Percentiles rank a stretch among this genome's conserved stretches.
These are phyloP conservation scores for Callitettix versicolor DNA, from an alignment of 1,140 invertebrate genomes.

Conservation along the genomic window DNA sequence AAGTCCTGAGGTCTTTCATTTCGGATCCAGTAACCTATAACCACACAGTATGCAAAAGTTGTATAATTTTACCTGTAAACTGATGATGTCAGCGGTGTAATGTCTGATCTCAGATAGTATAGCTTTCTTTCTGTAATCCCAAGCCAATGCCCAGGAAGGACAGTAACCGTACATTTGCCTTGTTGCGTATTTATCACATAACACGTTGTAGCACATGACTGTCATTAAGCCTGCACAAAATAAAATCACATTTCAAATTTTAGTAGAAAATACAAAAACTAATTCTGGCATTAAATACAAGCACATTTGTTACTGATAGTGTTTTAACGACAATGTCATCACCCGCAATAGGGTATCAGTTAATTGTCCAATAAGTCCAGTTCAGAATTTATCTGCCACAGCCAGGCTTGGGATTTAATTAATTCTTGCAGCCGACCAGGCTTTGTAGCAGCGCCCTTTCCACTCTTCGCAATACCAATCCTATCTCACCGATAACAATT, in stretches of 20 bases:
- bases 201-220: slow-evolving; percentile 99
- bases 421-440: no score
- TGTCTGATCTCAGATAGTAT: slow-evolving; percentile 93
- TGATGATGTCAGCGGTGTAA: slow-evolving; percentile 96
- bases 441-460: no score
- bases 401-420: no score
- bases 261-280: not conserved
- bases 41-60: no score
- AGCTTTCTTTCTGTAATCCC: slow-evolving; percentile 97
- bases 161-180: slow-evolving; percentile 96
- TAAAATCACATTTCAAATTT: slow-evolving; percentile 8
- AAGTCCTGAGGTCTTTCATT: no score
- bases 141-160: slow-evolving; percentile 91
- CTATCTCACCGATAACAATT: no score
- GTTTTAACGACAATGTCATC: slow-evolving; percentile 3
- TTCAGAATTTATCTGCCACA: no score
- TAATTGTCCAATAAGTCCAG: no score
- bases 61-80: slow-evolving; percentile 70
- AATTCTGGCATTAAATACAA: not conserved
- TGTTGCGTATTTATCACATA: slow-evolving; percentile 98
- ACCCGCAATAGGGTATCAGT: no score
- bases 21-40: no score
- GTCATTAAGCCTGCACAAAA: slow-evolving; percentile 79
- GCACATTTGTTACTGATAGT: slow-evolving; percentile 1
- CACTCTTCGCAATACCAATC: no score